phyloP scores from a whole-genome alignment of 2,797 vertebrate genomes.

The Cygnus olor region DNA sequence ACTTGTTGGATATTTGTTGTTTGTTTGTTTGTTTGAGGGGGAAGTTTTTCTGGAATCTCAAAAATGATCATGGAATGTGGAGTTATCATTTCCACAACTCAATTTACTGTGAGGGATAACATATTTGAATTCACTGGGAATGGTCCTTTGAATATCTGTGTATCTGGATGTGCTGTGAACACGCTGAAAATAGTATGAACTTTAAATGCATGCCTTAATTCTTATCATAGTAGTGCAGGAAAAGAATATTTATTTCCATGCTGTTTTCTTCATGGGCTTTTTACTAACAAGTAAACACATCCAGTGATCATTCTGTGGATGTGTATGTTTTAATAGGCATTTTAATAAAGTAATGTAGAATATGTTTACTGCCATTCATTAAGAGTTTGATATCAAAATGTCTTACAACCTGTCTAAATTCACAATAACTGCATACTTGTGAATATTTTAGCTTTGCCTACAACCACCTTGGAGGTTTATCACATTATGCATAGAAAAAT shows the following conservation, averaged over 20 bases:
- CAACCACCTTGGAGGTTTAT: conserved; percentile 74
- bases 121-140: conserved; percentile 1
- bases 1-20: background rate
- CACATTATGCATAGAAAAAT: conserved; percentile 74
- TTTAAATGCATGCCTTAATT: conserved; percentile 61
- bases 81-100: background rate
- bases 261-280: conserved; percentile 66
- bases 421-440: conserved; percentile 68
- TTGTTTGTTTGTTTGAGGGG: background rate
- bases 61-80: background rate
- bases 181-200: conserved; percentile 55
- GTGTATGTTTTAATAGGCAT: conserved; percentile 67
- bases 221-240: conserved; percentile 62
- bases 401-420: conserved; percentile 75
- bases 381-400: conserved; percentile 71
- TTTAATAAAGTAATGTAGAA: conserved; percentile 70
- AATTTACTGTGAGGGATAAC: background rate
- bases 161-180: conserved; percentile 56
- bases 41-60: background rate
- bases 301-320: conserved; percentile 60
- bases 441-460: conserved; percentile 72
- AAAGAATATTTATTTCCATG: conserved; percentile 64
- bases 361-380: conserved; percentile 71
- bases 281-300: conserved; percentile 59
- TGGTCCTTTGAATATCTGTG: conserved; percentile 61